Percentiles rank a stretch among this genome's conserved stretches.
These are phyloP conservation scores for Ips nitidus DNA, from an alignment of 1,140 invertebrate genomes.

Conservation along the genomic window DNA sequence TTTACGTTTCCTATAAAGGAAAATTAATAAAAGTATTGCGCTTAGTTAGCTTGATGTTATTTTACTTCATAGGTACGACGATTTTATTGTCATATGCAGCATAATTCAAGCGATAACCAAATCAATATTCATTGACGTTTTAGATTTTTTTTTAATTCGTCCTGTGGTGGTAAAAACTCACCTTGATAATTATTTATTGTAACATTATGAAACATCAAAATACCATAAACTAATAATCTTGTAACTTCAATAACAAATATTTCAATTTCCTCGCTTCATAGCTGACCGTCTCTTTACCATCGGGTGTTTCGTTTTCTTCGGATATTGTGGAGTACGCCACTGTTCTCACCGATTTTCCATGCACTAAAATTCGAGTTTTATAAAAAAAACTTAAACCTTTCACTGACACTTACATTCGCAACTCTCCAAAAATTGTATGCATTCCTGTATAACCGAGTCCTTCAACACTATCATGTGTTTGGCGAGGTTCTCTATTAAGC, in stretches of 20 bases:
- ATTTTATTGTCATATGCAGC: no score
- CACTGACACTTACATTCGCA: conserved; percentile 66
- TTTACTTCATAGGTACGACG: no score
- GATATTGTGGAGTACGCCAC: conserved; percentile 80
- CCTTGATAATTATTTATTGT: no score
- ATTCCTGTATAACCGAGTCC: conserved; percentile 87
- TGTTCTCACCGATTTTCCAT: conserved; percentile 83
- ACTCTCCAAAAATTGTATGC: conserved; percentile 90
- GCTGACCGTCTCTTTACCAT: conserved; percentile 90
- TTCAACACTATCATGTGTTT: conserved; percentile 90
- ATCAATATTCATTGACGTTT: no score
- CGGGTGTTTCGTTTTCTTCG: conserved; percentile 65
- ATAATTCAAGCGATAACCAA: no score
- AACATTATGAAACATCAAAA: no score
- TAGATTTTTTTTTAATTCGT: no score
- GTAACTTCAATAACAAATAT: conserved; percentile 75
- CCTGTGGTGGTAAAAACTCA: no score
- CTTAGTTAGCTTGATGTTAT: no score
- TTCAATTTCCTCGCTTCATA: conserved; percentile 89
- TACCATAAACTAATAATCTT: conserved; percentile 51
- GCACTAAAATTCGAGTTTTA: conserved; percentile 57
- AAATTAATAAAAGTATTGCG: no score
- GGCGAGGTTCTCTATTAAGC: conserved; percentile 87
- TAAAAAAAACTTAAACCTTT: neutral
- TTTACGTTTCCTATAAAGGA: no score